A percentile compares a stretch with the other conserved stretches of the same genome.
These are phyloP conservation scores for Pristionchus japonicus DNA, from an alignment of 2,888 invertebrate species.

Conservation along the genomic window DNA sequence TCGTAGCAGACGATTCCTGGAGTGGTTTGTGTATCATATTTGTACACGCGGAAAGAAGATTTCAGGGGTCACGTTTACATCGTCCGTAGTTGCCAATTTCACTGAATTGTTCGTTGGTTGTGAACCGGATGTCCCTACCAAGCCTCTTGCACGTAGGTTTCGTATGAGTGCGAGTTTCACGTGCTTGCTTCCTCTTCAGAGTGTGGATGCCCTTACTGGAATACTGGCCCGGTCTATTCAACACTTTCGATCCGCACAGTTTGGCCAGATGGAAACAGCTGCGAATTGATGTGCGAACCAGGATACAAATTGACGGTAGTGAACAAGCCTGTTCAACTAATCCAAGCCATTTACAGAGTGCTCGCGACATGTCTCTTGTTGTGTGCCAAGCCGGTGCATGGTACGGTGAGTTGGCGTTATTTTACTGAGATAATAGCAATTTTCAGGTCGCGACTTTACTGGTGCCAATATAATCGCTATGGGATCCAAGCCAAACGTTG, in stretches of 20 bases:
- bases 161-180: too few relatives aligned
- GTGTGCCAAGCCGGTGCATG: neutral
- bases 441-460: neutral
- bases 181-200: neutral
- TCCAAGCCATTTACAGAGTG: neutral
- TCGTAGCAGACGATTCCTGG: neutral
- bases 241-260: neutral
- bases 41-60: neutral
- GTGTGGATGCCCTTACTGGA: neutral
- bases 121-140: neutral
- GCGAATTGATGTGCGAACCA: neutral
- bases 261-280: neutral
- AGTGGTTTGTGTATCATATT: neutral
- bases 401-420: neutral
- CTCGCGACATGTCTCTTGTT: neutral
- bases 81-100: neutral
- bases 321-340: neutral
- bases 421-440: neutral
- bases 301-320: neutral
- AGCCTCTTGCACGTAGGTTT: neutral
- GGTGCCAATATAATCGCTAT: neutral
- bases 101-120: neutral
- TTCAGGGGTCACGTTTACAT: neutral
- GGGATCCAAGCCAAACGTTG: neutral
- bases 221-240: neutral